phyloP scores from a whole-genome alignment of 2,888 invertebrate species.

The Mimumesa dahlbomi region DNA sequence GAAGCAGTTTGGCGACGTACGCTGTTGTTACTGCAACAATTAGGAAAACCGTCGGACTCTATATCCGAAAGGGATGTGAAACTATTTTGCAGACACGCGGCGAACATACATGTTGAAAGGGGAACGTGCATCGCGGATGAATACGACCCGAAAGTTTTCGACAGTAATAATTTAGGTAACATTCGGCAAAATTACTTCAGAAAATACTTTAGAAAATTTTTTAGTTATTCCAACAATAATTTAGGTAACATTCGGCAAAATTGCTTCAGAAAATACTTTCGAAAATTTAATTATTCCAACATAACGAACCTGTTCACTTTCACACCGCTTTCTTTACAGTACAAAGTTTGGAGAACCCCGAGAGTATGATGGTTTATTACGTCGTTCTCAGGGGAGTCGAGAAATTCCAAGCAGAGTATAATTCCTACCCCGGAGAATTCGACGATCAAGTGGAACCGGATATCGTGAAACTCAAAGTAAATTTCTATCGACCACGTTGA shows the following conservation, averaged over 20 bases:
- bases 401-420: conserved; percentile 93
- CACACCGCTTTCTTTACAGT: no score
- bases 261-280: no score
- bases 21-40: conserved; percentile 88
- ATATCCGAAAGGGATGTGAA: conserved; percentile 91
- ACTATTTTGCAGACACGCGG: conserved; percentile 93
- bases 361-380: conserved; percentile 93
- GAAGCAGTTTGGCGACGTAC: conserved; percentile 91
- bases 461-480: conserved; percentile 90
- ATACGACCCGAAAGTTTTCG: conserved; percentile 85
- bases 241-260: no score
- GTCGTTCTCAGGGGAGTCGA: conserved; percentile 95
- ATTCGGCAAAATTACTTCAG: conserved; percentile 18
- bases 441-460: conserved; percentile 94
- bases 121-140: conserved; percentile 92
- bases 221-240: no score
- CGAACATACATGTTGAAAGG: conserved; percentile 89
- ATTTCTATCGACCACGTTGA: no score
- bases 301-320: no score
- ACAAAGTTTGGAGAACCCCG: conserved; percentile 89
- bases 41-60: conserved; percentile 87
- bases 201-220: no score
- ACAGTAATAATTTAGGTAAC: conserved; percentile 83
- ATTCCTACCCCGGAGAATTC: conserved; percentile 93
- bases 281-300: no score